Evolutionary conservation across 2,797 vertebrate species (phyloP), one percentile per base, ranked within the genome.

Genomic region (Apogon talboti): DNA sequence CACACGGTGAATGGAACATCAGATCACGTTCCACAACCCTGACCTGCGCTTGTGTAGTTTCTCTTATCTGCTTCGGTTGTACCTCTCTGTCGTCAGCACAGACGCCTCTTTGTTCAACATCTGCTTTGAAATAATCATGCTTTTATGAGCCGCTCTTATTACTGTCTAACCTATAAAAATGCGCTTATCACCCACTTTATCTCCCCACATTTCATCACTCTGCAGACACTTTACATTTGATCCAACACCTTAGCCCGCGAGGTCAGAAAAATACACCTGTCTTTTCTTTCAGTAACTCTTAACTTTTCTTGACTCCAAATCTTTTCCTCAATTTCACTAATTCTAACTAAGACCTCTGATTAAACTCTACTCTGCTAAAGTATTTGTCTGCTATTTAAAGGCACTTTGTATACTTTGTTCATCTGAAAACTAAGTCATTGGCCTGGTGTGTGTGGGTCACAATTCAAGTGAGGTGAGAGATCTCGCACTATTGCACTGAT

Each of bases 361-460:
- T 66, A 48, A 71, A 48, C 19, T 57, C 62, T 10, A 78, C 13
- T 19, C 33, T 11, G 35, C 59, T 56, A 37, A 57, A 57, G 41
- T 21, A 60, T 79, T 44, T 28, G 43, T 59, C 71, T 50, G 72
- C 72, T 79, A 47, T 64, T 71, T 66, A 59, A 90, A 91, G 90
- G 90, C 90, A 91, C 90, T 90, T 90, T 79, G 51, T n/a, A n/a
- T 71, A 76, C 83, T 79, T 55, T 58, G 5, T 74, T 61, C 50
- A 37, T 50, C 58, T 53, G 19, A 55, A 64, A 50, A 51, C 49
- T 42, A 78, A 73, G 65, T 21, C 35, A n/a, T 30, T 61, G 62
- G 47, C 50, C 37, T 28, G n/a, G n/a, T 8, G 38, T 10, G n/a
- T 57, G 52, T 38, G 66, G 55, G 41, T 41, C 58, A 19, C 49